phyloP scores from a whole-genome alignment of 2,113 vertebrate species.

The Bostrychus sinensis region DNA sequence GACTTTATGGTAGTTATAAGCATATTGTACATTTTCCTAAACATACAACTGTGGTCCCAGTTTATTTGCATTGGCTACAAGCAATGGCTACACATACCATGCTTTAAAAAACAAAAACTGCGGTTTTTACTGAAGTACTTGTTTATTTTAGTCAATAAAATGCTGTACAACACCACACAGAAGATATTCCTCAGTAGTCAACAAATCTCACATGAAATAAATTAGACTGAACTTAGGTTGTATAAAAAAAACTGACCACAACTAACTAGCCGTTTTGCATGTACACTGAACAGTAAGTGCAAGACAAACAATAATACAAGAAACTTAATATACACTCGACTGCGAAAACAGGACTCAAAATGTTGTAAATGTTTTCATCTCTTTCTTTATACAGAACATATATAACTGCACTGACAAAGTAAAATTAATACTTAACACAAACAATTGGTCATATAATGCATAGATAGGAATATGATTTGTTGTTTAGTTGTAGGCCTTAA shows the following conservation, averaged over 20 bases:
- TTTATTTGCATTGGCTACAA: not conserved
- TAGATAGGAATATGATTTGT: slow-evolving; percentile 21
- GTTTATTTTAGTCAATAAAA: slow-evolving; percentile 69
- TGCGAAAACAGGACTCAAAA: slow-evolving; percentile 8
- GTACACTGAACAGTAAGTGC: slow-evolving; percentile 35
- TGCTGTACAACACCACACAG: slow-evolving; percentile 64
- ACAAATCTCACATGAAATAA: slow-evolving; percentile 59
- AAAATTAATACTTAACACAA: slow-evolving; percentile 36
- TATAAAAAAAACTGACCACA: slow-evolving; percentile 31
- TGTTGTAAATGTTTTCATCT: slow-evolving; percentile 19
- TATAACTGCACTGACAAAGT: slow-evolving; percentile 18
- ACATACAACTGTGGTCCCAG: not conserved
- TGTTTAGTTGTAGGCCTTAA: slow-evolving; percentile 46
- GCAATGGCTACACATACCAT: not conserved
- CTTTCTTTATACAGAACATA: slow-evolving; percentile 24
- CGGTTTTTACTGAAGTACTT: too few species aligned
- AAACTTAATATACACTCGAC: slow-evolving; percentile 17
- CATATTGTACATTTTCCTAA: slow-evolving; percentile 14
- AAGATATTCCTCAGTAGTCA: slow-evolving; percentile 39
- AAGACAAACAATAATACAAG: slow-evolving; percentile 24
- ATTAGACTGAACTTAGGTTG: slow-evolving; percentile 50
- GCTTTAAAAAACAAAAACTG: not conserved
- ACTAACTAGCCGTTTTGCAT: slow-evolving; percentile 4
- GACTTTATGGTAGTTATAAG: slow-evolving; percentile 12
- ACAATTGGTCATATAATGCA: slow-evolving; percentile 51